Percentiles rank a stretch among this genome's conserved stretches.
These are phyloP conservation scores for Diplodus puntazzo DNA, from an alignment of 2,797 vertebrate genomes.

Conservation along the genomic window DNA sequence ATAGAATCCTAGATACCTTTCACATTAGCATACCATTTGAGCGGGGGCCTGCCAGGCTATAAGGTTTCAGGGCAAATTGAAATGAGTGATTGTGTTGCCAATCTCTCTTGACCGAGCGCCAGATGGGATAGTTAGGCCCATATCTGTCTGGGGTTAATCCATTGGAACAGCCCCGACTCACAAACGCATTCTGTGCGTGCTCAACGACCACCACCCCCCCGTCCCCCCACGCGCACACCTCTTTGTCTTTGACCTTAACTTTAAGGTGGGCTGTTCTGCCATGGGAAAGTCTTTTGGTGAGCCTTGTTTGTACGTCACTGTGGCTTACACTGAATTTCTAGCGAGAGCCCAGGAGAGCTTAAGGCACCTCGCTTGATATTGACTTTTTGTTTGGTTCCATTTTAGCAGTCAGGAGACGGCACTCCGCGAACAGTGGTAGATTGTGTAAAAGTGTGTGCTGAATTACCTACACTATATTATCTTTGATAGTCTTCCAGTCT, in stretches of 20 bases:
- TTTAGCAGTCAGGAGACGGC: slow-evolving; percentile 76
- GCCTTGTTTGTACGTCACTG: slow-evolving; percentile 74
- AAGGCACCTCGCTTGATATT: slow-evolving; percentile 78
- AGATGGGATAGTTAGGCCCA: slow-evolving; percentile 88
- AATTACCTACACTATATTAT: slow-evolving; percentile 77
- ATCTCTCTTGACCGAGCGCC: slow-evolving; percentile 87
- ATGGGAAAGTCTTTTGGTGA: slow-evolving; percentile 76
- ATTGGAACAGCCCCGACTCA: slow-evolving; percentile 82
- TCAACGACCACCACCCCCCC: slow-evolving; percentile 12
- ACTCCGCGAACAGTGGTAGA: slow-evolving; percentile 67
- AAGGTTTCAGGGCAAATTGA: slow-evolving; percentile 89
- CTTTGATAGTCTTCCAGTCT: slow-evolving; percentile 73
- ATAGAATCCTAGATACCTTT: slow-evolving; percentile 86
- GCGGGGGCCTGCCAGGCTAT: slow-evolving; percentile 81
- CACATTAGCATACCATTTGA: slow-evolving; percentile 89
- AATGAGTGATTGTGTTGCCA: slow-evolving; percentile 90
- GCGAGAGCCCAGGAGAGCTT: slow-evolving; percentile 78
- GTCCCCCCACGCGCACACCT: slow-evolving; percentile 43
- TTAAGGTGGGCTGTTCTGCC: slow-evolving; percentile 77
- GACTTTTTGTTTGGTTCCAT: slow-evolving; percentile 83
- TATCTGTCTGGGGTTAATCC: slow-evolving; percentile 89
- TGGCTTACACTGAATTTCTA: slow-evolving; percentile 77
- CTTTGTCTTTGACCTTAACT: slow-evolving; percentile 85
- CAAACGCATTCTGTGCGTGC: slow-evolving; percentile 74
- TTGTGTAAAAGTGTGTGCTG: slow-evolving; percentile 75